Evolutionary conservation across 2,797 vertebrate genomes (phyloP).

Genomic region (Prionace glauca): DNA sequence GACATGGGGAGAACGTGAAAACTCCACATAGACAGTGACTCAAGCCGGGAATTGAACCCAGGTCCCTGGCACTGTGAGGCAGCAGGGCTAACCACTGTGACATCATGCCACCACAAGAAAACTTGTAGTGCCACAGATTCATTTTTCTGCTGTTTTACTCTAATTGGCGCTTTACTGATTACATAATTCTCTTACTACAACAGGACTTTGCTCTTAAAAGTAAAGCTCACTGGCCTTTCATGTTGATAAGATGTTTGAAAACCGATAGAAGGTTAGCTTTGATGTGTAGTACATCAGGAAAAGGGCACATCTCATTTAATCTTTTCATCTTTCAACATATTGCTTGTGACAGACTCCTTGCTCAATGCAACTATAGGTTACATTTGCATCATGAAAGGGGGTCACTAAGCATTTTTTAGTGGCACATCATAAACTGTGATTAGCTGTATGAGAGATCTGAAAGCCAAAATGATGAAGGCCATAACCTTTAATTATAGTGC

Average conservation of each 20-base stretch:
- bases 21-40: too few species aligned
- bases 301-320: conserved; percentile 14
- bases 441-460: background rate
- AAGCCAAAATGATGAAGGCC: background rate
- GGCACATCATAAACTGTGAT: background rate
- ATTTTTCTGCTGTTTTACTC: background rate
- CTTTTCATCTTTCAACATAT: conserved; percentile 29
- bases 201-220: background rate
- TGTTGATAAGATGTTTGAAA: conserved; percentile 24
- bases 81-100: too few species aligned
- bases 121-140: background rate
- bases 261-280: conserved; percentile 18
- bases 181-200: background rate
- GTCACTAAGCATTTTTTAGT: background rate
- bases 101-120: background rate
- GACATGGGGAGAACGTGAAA: too few species aligned
- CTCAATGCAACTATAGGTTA: conserved; percentile 1
- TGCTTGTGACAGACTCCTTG: background rate
- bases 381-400: conserved; percentile 29
- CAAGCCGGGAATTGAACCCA: too few species aligned
- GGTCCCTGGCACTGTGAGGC: too few species aligned
- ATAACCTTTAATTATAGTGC: background rate
- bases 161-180: background rate
- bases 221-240: conserved; percentile 3
- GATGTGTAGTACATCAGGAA: conserved; percentile 23